Conservation (phyloP, 1,140 invertebrate genomes). For the Brachionus angularis region DNA sequence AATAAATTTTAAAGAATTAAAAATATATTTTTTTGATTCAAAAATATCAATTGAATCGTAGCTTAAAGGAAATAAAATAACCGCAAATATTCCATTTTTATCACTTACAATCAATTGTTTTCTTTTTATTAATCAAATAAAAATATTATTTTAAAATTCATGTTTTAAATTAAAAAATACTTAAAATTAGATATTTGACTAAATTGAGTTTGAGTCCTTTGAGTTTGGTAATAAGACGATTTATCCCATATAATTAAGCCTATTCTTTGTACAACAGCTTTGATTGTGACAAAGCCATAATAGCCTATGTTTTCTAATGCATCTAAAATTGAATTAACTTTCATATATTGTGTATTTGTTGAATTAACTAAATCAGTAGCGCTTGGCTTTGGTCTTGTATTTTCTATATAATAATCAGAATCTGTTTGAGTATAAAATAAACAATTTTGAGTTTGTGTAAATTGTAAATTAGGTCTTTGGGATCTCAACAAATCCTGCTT, state of each 20-base stretch:
- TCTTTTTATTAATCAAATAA: neutral
- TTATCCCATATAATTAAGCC: constrained; percentile 2
- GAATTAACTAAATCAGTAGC: neutral
- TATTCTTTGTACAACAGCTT: constrained; percentile 33
- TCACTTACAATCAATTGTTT: constrained; percentile 18
- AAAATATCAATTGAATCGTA: neutral
- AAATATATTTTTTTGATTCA: constrained; percentile 7
- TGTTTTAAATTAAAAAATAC: neutral
- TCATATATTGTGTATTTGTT: constrained; percentile 13
- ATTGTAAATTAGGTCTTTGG: neutral
- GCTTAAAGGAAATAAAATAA: constrained; percentile 34
- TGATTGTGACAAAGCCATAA: constrained; percentile 22
- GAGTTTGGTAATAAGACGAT: neutral
- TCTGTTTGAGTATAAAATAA: constrained; percentile 28
- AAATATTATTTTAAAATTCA: neutral
- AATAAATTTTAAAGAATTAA: constrained; percentile 25
- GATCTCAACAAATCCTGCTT: too few species aligned
- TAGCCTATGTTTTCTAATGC: constrained; percentile 21
- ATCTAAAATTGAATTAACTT: constrained; percentile 35
- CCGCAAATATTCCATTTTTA: constrained; percentile 17
- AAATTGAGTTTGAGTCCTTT: constrained; percentile 15
- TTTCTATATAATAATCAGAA: neutral
- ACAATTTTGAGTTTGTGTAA: neutral
- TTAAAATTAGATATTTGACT: neutral
- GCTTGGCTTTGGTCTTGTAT: too few species aligned